phyloP scores from a whole-genome alignment of 2,888 invertebrate genomes.

The Molorchus minor region DNA sequence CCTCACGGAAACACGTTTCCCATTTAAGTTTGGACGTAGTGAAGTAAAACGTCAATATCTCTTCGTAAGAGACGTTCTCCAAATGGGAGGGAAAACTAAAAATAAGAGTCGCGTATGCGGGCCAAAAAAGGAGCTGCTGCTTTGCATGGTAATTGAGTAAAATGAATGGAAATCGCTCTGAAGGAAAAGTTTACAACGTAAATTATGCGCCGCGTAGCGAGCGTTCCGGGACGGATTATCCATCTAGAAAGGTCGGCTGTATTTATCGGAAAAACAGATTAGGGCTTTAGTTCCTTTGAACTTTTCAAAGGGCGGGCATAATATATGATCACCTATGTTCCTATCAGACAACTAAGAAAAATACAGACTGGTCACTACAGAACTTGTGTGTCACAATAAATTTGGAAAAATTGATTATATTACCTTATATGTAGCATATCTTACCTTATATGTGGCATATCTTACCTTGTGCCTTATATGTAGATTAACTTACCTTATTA shows the following conservation, averaged over 20 bases:
- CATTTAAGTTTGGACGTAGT: background rate
- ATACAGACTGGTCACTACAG: no score
- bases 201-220: constrained; percentile 14
- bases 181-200: constrained; percentile 24
- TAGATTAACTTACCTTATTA: no score
- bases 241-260: constrained; percentile 1
- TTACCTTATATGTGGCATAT: no score
- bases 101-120: constrained; percentile 11
- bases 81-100: constrained; percentile 15
- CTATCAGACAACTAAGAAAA: no score
- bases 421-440: no score
- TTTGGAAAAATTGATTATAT: no score
- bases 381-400: no score
- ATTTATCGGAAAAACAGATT: background rate
- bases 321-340: no score
- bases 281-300: background rate
- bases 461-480: no score
- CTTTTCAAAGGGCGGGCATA: background rate
- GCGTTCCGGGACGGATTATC: constrained; percentile 12
- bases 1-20: background rate
- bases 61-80: constrained; percentile 7
- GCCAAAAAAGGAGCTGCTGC: constrained; percentile 20
- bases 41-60: constrained; percentile 16
- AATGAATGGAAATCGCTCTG: constrained; percentile 28
- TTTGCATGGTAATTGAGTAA: constrained; percentile 28